Conservation (phyloP, 1,140 invertebrate species). For the Dysdera silvatica region DNA sequence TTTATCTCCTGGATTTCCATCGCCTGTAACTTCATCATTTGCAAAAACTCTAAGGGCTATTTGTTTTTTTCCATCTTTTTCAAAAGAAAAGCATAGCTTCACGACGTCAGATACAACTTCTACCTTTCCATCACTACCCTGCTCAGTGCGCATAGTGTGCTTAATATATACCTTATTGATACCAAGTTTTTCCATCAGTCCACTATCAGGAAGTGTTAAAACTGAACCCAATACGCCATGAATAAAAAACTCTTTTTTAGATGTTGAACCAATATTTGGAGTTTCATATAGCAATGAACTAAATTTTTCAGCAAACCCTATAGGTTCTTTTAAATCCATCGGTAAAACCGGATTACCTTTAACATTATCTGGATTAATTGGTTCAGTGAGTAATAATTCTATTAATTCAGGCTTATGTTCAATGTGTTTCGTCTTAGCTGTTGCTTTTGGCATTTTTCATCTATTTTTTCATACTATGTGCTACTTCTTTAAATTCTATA, state of each 20-base stretch:
- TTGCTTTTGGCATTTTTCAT: neutral
- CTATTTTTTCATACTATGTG: neutral
- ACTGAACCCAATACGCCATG: constrained; percentile 4
- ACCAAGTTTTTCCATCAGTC: constrained; percentile 19
- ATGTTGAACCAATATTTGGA: constrained; percentile 14
- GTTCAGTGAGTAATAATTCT: constrained; percentile 3
- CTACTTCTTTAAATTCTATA: neutral
- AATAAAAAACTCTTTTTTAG: constrained; percentile 10
- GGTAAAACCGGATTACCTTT: constrained; percentile 2
- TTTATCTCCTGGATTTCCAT: neutral
- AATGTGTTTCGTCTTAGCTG: constrained; percentile 5
- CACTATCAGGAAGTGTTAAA: constrained; percentile 17
- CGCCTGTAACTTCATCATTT: constrained; percentile 3
- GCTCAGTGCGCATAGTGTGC: neutral
- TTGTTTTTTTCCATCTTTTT: constrained; percentile 16
- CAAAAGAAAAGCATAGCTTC: constrained; percentile 6
- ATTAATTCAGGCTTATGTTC: constrained; percentile 4
- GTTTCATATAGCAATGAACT: constrained; percentile 9
- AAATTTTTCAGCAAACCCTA: constrained; percentile 20
- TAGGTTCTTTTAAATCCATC: constrained; percentile 1
- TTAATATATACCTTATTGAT: constrained; percentile 14
- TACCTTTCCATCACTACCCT: neutral
- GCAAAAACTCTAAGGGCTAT: constrained; percentile 13
- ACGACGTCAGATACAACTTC: neutral
- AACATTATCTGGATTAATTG: constrained; percentile 4